Conservation (phyloP, 2,888 invertebrate species). For the Galeopsomyia nigrocyanea region DNA sequence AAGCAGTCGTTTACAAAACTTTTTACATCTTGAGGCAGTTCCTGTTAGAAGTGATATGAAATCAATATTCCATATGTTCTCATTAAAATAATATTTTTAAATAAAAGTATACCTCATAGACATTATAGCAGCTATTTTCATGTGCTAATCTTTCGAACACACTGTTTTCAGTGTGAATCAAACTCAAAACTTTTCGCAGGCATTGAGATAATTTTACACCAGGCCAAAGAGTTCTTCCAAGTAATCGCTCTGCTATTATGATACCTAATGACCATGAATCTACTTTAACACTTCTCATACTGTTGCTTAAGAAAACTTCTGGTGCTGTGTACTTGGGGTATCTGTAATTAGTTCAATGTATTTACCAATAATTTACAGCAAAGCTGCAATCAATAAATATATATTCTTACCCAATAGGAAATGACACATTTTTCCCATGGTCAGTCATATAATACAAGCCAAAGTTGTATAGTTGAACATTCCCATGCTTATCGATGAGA, state of each 20-base stretch:
- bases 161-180: slow-evolving; percentile 74
- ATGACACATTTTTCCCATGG: slow-evolving; percentile 86
- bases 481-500: slow-evolving; percentile 78
- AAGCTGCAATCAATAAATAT: slow-evolving; percentile 7
- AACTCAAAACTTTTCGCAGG: slow-evolving; percentile 81
- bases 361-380: background rate
- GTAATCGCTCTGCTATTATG: slow-evolving; percentile 83
- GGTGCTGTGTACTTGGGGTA: slow-evolving; percentile 86
- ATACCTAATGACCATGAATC: slow-evolving; percentile 98
- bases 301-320: slow-evolving; percentile 80
- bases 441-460: slow-evolving; percentile 95
- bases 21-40: slow-evolving; percentile 73
- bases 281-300: slow-evolving; percentile 78
- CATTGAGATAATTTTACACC: slow-evolving; percentile 82
- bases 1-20: slow-evolving; percentile 80
- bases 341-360: slow-evolving; percentile 67
- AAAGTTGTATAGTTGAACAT: slow-evolving; percentile 91
- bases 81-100: slow-evolving; percentile 25
- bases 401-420: slow-evolving; percentile 83
- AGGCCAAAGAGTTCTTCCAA: slow-evolving; percentile 80
- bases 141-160: slow-evolving; percentile 82
- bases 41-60: slow-evolving; percentile 66
- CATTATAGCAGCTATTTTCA: slow-evolving; percentile 80
- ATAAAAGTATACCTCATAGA: slow-evolving; percentile 72
- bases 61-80: slow-evolving; percentile 26